These are phyloP conservation scores for Apis florea DNA, from an alignment of 1,140 invertebrate genomes.

Conservation along the genomic window DNA sequence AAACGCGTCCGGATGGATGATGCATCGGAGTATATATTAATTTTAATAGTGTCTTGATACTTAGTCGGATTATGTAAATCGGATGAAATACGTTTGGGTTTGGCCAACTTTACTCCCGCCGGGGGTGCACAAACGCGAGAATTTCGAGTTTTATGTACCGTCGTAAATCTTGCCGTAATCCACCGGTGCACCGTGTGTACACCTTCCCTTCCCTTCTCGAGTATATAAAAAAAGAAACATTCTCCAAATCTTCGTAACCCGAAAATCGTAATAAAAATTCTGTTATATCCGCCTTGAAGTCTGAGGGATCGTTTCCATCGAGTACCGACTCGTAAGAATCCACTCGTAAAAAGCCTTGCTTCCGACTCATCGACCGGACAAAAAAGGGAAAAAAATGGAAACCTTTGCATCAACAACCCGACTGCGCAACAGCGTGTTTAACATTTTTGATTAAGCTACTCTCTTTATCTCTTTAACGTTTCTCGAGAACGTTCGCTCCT, in stretches of 20 bases:
- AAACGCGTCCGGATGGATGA: neutral
- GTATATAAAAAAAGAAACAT: neutral
- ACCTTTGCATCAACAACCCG: too few species aligned
- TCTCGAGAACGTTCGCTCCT: slow-evolving; percentile 24
- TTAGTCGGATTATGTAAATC: slow-evolving; percentile 36
- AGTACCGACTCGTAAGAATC: neutral
- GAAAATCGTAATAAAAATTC: neutral
- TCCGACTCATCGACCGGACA: neutral
- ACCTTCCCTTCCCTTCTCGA: neutral
- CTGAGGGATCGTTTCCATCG: too few species aligned
- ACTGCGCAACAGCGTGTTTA: neutral
- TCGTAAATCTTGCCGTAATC: slow-evolving; percentile 33
- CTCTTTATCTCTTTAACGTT: slow-evolving; percentile 21
- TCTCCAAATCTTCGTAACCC: neutral
- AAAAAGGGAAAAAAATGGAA: too few species aligned
- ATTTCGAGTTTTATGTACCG: slow-evolving; percentile 25
- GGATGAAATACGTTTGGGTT: slow-evolving; percentile 3
- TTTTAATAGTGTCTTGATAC: slow-evolving; percentile 27
- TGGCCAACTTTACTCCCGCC: slow-evolving; percentile 21
- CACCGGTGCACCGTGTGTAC: neutral
- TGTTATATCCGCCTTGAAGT: too few species aligned
- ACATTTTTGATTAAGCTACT: slow-evolving; percentile 6
- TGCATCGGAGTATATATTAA: slow-evolving; percentile 3
- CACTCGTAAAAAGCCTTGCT: neutral
- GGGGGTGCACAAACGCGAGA: slow-evolving; percentile 15